Evolutionary conservation across 2,113 vertebrate genomes (phyloP), one percentile per base, ranked within the genome.

Genomic region (Myotis brandtii): DNA sequence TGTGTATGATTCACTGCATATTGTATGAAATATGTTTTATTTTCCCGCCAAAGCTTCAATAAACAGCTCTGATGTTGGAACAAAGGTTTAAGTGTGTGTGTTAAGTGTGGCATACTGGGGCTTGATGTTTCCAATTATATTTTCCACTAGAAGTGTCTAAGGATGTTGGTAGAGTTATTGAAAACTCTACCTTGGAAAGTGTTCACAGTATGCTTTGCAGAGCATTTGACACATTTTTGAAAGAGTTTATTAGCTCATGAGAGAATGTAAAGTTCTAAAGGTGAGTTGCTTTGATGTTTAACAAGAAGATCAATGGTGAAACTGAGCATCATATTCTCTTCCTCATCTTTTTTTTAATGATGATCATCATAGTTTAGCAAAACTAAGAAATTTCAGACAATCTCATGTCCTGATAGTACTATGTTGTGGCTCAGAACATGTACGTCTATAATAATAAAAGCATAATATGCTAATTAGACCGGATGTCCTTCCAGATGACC

Each of bases 31-130:
- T 77, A 84, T 92, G 13, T 48, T 86, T 94, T n/a, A 70, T 40
- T 93, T 96, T 86, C 12, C 66, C 85, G 50, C 52, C 43, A 32
- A 3, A 52, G 43, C 30, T 84, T 94, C 66, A 79, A 37, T 66
- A 91, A 92, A 93, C 50, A 95, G 12, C 64, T 95, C 59, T 91
- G 62, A 76, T 10, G 23, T 94, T 90, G 86, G 73, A 76, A 89
- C 14, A 95, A 93, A 62, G 2, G 9, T 80, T 82, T 69, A 77
- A 56, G 30, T 62, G 9, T 18, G 59, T 40, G 40, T 95, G 40
- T 87, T 34, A 82, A 89, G 13, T 69, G 40, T 96, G 81, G 48
- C 34, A 34, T 90, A 18, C 3, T 9, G 21, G 9, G 21, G 8
- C 48, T 95, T 95, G 76, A 67, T 0, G 62, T 96, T 91, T 52